Conservation (phyloP, 2,888 invertebrate genomes). For the Coelopa pilipes region DNA sequence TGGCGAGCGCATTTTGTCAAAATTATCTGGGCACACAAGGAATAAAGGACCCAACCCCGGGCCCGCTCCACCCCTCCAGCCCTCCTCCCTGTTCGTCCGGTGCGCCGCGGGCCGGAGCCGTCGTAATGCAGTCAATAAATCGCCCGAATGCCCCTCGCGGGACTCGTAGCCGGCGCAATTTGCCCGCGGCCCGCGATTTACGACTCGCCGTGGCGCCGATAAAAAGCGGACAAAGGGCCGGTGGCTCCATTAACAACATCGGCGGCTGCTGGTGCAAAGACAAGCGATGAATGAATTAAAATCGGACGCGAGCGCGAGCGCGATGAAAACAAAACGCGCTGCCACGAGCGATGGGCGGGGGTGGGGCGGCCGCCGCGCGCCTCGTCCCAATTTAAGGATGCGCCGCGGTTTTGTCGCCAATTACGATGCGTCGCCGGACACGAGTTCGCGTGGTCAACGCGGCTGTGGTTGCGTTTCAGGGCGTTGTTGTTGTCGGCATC, state of each 20-base stretch:
- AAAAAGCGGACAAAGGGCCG: too few relatives aligned
- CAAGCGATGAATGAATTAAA: too few relatives aligned
- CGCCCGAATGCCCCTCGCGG: background rate
- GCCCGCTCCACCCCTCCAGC: too few relatives aligned
- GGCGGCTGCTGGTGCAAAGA: too few relatives aligned
- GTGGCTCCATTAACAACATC: background rate
- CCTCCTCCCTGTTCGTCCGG: too few relatives aligned
- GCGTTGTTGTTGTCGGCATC: background rate
- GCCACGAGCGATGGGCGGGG: background rate
- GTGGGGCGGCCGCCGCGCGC: conserved; percentile 6
- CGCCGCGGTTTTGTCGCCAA: conserved; percentile 33
- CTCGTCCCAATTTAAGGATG: conserved; percentile 32
- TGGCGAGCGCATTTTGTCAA: too few relatives aligned
- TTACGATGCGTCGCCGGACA: conserved; percentile 8
- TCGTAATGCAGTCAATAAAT: background rate
- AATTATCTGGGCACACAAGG: too few relatives aligned
- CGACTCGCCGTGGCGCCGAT: too few relatives aligned
- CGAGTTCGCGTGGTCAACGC: background rate
- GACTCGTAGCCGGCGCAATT: background rate
- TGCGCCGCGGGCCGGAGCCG: background rate
- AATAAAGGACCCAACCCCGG: too few relatives aligned
- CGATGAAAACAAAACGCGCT: too few relatives aligned
- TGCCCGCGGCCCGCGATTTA: background rate
- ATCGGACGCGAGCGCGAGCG: too few relatives aligned
- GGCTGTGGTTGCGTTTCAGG: background rate